Evolutionary conservation across 2,113 vertebrate species (phyloP), one percentile per base, ranked within the genome.

Genomic region (Rhabdomys dilectus): DNA sequence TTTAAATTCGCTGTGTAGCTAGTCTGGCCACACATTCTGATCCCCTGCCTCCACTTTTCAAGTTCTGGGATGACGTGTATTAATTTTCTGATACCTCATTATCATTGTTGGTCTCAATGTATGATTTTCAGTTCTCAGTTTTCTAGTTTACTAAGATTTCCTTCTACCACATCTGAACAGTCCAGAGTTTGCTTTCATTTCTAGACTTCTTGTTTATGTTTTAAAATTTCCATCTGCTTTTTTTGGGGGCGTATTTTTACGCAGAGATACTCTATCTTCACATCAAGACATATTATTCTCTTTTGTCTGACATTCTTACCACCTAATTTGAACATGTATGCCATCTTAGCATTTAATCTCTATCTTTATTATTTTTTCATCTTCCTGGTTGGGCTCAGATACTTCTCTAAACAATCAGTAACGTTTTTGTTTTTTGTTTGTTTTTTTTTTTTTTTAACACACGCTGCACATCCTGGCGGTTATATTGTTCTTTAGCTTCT

Each of bases 131-230:
- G 31, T 48, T 78, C 16, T 7, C 34, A 73, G 22, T 66, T 95
- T 88, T 95, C 36, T 86, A 76, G 48, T 72, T 94, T 56, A 75
- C 45, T 29, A 5, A 62, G 17, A 31, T 51, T 89, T 56, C 62
- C 34, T 94, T 93, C 64, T 93, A 39, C 29, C 39, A 17, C 58
- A 12, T 76, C 34, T 82, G 91, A 82, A 34, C 78, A 58, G 16
- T 77, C 72, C 85, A 78, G 29, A 94, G 56, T 45, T 5, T 26
- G 8, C n/a, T 68, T 60, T 80, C 7, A 73, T 94, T 86, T 87
- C 84, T 89, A 45, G 48, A 39, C 82, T 93, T 82, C 13, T 92
- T 26, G 36, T 92, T 95, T 88, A 3, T 91, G 22, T 68, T 95
- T 45, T 70, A 80, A 80, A 76, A 78, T 94, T 76, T 96, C 13